Conservation (phyloP, 2,797 vertebrate genomes). For the Meda fulgida region DNA sequence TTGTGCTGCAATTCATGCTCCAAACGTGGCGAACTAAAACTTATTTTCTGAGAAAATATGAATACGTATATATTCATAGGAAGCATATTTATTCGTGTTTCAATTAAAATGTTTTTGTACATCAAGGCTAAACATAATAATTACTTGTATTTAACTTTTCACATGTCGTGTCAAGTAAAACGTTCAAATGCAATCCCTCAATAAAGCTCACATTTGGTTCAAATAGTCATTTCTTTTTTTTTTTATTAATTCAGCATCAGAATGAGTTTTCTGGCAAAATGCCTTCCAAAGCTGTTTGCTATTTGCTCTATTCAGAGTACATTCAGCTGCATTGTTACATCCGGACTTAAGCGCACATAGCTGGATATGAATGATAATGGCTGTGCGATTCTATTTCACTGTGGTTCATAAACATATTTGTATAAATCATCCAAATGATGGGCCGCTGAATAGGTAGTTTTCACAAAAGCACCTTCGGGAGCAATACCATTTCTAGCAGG, state of each 20-base stretch:
- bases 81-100: constrained; percentile 50
- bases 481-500: constrained; percentile 13
- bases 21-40: constrained; percentile 26
- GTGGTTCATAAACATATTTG: constrained; percentile 16
- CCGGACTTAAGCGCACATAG: neutral
- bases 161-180: constrained; percentile 26
- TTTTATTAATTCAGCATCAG: neutral
- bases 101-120: constrained; percentile 38
- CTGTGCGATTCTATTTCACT: neutral
- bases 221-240: neutral
- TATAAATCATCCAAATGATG: constrained; percentile 39
- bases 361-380: constrained; percentile 22
- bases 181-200: constrained; percentile 14
- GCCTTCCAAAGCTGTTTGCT: neutral
- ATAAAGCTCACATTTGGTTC: constrained; percentile 31
- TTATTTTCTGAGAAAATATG: constrained; percentile 53
- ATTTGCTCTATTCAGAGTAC: neutral
- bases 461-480: constrained; percentile 29
- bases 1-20: constrained; percentile 11
- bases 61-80: constrained; percentile 43
- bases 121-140: constrained; percentile 19
- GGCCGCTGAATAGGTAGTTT: constrained; percentile 19
- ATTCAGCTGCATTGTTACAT: neutral
- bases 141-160: constrained; percentile 20
- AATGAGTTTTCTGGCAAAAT: neutral